Base-by-base conservation (phyloP, 2,113 vertebrate genomes). In the Vimba vimba region DNA sequence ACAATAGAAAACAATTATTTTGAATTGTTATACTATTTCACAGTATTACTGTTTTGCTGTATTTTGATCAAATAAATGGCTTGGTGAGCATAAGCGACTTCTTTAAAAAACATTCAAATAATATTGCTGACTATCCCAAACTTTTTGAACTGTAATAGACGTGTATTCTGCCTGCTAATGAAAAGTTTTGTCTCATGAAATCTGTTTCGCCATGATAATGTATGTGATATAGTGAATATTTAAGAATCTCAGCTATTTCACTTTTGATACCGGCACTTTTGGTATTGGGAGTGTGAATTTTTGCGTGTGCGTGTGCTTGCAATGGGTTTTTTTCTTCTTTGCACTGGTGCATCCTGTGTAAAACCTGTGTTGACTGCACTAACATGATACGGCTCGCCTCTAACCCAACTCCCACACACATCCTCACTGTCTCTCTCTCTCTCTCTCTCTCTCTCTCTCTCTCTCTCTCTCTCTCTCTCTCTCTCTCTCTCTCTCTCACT, bases 381-480 rank as follows among this genome's bases (percentile, higher is more conserved):
- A 77, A 85, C 68, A 76, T 82, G 78, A 86, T 62, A 81, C 73
- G 45, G 25, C 84, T 27, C 43, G 59, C 33, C 79, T 85, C 60
- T 82, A 83, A 82, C 83, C 60, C 45, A 39, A 85, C 84, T 86
- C 84, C 84, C 57, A 88, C 87, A 88, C 84, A 88, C 82, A 88
- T 86, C 74, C 87, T 79, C 79, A 57, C 79, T 43, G 39, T 66
- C 39, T 80, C 78, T 52, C 50, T 55, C 43, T 83, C 62, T 77
- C 45, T 83, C 71, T 77, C 55, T 85, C 43, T 47, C 74, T 45
- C 75, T 33, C 30, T 66, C 43, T 84, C 71, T 77, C 55, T 84
- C 62, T 77, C 55, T 86, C 45, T 47, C 81, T 77, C 55, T 86
- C 45, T 47, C 76, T 79, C 57, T 50, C 87, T 68, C 74, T 45